Base-by-base conservation (phyloP, 2,797 vertebrate genomes). In the Tamandua tetradactyla region DNA sequence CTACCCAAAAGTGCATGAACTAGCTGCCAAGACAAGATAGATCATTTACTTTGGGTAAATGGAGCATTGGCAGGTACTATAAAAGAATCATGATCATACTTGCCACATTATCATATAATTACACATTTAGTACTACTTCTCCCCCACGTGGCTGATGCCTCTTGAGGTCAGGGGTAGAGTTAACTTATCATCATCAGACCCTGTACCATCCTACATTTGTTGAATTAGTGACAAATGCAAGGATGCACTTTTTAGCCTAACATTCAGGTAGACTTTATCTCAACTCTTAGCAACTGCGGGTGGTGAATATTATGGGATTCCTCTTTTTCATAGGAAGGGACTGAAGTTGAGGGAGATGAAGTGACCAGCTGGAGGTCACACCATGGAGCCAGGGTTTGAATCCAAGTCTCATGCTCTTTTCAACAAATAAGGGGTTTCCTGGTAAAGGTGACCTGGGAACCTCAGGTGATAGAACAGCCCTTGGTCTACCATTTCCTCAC, bases 1-100 rank as follows among this genome's bases (percentile, higher is more conserved):
- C 87, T 52, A 78, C 88, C 42, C 72, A 87, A 75, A 82, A 0
- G 1, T 27, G 62, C 27, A 66, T 86, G 80, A 91, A 72, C 75
- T 35, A 62, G 59, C 88, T 94, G 82, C 96, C 90, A 89, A 92
- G 91, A 89, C 91, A 93, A 89, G 87, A 87, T 72, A 93, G 86
- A 89, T 93, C 37, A 61, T 92, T 94, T 89, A 55, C 74, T 93
- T 71, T 22, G 30, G 87, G 44, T 47, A 47, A 47, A 47, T 17
- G 44, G 71, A 66, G 78, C 55, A 59, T 79, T 80, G 94, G 82
- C 87, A 83, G 87, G 75, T 91, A 40, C 82, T 78, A 20, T n/a
- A 78, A 62, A 89, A 88, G 69, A 78, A 89, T 88, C 27, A 0
- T 5, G 5, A 25, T 74, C 92, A 22, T 15, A 14, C 42, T 87